Evolutionary conservation across 2,113 vertebrate species (phyloP).

Genomic region (Lanius collurio): DNA sequence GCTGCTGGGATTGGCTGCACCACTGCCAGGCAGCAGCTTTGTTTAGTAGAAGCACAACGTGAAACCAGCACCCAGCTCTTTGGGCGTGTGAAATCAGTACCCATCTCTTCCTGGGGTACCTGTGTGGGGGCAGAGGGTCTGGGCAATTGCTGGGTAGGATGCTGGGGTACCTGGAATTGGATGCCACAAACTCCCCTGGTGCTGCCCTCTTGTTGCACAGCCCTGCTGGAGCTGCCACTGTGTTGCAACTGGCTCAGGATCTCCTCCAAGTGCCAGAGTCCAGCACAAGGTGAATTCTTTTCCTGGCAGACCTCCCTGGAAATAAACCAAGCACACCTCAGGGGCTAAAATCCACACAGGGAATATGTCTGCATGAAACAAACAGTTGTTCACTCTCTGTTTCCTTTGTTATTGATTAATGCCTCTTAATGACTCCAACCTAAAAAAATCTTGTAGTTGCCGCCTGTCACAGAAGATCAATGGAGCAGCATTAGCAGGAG

Average conservation of each 20-base stretch:
- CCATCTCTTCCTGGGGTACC: neutral
- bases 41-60: fast-evolving
- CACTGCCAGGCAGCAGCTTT: neutral
- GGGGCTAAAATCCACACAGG: neutral
- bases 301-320: conserved; percentile 7
- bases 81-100: neutral
- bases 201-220: neutral
- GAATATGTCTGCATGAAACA: neutral
- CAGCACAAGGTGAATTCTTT: neutral
- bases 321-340: neutral
- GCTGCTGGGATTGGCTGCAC: neutral
- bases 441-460: neutral
- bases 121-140: neutral
- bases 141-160: neutral
- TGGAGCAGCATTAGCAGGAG: conserved; percentile 16
- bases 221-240: neutral
- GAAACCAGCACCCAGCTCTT: neutral
- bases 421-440: conserved; percentile 33
- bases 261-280: conserved; percentile 12
- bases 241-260: neutral
- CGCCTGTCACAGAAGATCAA: conserved; percentile 14
- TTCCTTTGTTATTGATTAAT: conserved; percentile 22
- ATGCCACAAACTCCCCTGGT: neutral
- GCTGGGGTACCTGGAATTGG: neutral
- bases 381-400: neutral